Percentiles rank a stretch among this genome's conserved stretches.
These are phyloP conservation scores for Lasiurus borealis DNA, from an alignment of 2,113 vertebrate genomes.

Conservation along the genomic window DNA sequence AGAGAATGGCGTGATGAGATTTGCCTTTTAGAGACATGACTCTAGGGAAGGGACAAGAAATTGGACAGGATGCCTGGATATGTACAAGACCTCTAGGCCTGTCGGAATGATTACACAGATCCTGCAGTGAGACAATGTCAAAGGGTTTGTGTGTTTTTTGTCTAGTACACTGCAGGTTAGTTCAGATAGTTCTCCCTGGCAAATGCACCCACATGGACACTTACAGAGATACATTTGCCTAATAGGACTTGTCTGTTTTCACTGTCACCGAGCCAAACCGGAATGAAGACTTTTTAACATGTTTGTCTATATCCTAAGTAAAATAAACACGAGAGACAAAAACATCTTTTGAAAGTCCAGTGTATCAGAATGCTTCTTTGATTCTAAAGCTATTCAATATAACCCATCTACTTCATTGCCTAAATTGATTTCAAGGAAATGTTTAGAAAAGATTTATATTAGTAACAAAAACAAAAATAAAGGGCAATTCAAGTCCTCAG, in stretches of 20 bases:
- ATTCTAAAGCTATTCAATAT: conserved; percentile 30
- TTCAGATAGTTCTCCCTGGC: conserved; percentile 91
- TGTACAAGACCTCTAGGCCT: conserved; percentile 84
- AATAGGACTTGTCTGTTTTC: conserved; percentile 81
- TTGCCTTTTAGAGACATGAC: neutral
- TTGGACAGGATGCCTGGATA: conserved; percentile 81
- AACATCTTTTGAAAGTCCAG: conserved; percentile 32
- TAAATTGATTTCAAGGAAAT: conserved; percentile 54
- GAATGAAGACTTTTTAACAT: conserved; percentile 66
- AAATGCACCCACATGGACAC: conserved; percentile 85
- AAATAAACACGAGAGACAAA: conserved; percentile 67
- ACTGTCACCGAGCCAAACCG: conserved; percentile 80
- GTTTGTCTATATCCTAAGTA: conserved; percentile 66
- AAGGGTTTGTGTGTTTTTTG: conserved; percentile 79
- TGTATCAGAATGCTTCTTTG: conserved; percentile 51
- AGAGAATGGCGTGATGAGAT: neutral
- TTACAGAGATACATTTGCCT: conserved; percentile 90
- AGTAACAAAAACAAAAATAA: conserved; percentile 48
- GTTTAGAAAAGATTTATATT: conserved; percentile 53
- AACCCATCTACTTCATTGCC: conserved; percentile 53
- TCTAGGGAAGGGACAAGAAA: neutral
- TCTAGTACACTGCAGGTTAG: conserved; percentile 87
- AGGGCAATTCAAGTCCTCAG: conserved; percentile 57
- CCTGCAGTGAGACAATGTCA: conserved; percentile 79
- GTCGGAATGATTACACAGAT: conserved; percentile 89